phyloP scores from a whole-genome alignment of 2,113 vertebrate species.

The Microcebus jonahi region DNA sequence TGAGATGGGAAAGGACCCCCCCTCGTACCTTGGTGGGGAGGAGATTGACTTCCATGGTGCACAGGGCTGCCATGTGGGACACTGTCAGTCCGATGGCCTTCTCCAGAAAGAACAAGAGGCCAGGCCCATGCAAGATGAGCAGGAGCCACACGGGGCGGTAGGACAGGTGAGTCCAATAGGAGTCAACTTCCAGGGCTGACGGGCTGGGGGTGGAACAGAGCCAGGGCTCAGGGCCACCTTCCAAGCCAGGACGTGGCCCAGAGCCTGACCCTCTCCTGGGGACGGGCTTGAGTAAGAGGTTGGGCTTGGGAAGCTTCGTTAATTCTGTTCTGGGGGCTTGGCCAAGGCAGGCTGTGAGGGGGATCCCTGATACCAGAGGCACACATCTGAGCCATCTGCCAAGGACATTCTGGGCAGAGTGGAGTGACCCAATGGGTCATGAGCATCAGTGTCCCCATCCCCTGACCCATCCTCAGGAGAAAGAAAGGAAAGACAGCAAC shows the following conservation, averaged over 20 bases:
- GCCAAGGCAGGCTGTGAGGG: not conserved
- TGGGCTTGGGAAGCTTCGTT: not conserved
- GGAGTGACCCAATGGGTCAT: not conserved
- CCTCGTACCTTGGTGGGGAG: constrained; percentile 91
- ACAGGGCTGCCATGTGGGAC: constrained; percentile 85
- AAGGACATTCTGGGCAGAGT: not conserved
- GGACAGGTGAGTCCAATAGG: constrained; percentile 93
- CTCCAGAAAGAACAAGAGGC: constrained; percentile 89
- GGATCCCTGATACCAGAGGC: not conserved
- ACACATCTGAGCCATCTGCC: not conserved
- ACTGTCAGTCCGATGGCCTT: constrained; percentile 86
- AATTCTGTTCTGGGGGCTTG: not conserved
- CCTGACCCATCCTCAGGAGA: not conserved
- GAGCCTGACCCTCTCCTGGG: not conserved
- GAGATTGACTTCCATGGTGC: constrained; percentile 91
- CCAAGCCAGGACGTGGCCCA: not conserved
- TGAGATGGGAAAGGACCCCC: too few relatives aligned
- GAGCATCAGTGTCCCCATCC: not conserved
- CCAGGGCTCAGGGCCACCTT: not conserved
- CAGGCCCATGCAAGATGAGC: constrained; percentile 91
- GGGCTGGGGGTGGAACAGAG: not conserved
- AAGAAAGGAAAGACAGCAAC: not conserved
- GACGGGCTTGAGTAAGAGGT: not conserved
- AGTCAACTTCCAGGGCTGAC: not conserved
- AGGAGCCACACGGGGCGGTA: constrained; percentile 91